These are phyloP conservation scores for Aleiodes leptofemur DNA, from an alignment of 2,888 invertebrate species.

Conservation along the genomic window DNA sequence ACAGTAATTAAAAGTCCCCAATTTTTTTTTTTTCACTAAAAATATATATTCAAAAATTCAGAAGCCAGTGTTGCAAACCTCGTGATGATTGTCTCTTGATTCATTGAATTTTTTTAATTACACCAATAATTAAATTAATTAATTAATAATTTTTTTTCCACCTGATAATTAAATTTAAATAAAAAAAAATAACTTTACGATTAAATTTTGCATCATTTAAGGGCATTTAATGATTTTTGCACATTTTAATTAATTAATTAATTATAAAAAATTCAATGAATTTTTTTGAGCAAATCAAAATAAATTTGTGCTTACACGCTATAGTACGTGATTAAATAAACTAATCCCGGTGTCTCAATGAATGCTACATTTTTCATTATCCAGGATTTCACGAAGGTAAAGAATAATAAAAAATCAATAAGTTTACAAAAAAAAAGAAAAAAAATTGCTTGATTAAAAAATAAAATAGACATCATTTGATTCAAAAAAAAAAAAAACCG, in stretches of 20 bases:
- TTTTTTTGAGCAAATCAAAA: slow-evolving; percentile 4
- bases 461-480: slow-evolving; percentile 61
- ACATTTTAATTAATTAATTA: not conserved
- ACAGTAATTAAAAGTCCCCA: not conserved
- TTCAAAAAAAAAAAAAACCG: slow-evolving; percentile 40
- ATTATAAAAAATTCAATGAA: slow-evolving; percentile 6
- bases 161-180: not conserved
- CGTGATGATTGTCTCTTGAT: not conserved
- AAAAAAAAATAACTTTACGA: too few species aligned
- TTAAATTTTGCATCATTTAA: not conserved
- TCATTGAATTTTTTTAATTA: too few species aligned
- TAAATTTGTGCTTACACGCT: slow-evolving; percentile 29
- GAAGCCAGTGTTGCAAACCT: not conserved
- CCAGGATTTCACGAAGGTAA: slow-evolving; percentile 76
- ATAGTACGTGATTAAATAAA: slow-evolving; percentile 69
- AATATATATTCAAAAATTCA: not conserved
- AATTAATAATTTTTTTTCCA: too few species aligned
- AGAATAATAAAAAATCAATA: slow-evolving; percentile 72
- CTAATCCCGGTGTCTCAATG: slow-evolving; percentile 74
- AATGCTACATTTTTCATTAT: slow-evolving; percentile 74
- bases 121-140: too few species aligned
- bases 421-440: slow-evolving; percentile 55
- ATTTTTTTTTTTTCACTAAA: not conserved
- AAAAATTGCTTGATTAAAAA: slow-evolving; percentile 66
- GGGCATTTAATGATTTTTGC: not conserved